Percentiles rank a stretch among this genome's conserved stretches.
Conservation (phyloP, 2,888 invertebrate species). For the Trichogramma dendrolimi region DNA sequence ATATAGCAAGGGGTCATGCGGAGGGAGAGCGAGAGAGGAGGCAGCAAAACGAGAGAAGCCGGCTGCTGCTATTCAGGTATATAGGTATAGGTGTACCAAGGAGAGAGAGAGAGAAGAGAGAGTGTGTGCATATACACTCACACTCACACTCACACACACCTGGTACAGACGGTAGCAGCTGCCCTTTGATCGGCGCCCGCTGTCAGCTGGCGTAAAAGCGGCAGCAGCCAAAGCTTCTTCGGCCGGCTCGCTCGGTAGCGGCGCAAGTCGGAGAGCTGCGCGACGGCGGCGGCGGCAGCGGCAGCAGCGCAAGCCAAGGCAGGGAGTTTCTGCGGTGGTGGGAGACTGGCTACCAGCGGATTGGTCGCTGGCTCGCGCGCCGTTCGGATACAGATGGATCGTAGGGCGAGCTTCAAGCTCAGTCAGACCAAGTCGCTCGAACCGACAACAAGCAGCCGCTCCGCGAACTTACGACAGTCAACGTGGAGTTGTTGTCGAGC, state of each 20-base stretch:
- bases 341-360: slow-evolving; percentile 26
- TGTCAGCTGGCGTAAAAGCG: slow-evolving; percentile 21
- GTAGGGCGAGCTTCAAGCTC: not conserved
- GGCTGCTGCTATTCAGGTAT: not conserved
- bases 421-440: not conserved
- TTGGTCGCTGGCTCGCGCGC: slow-evolving; percentile 50
- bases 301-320: not conserved
- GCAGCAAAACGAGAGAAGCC: not conserved
- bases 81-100: not conserved
- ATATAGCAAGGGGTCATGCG: no score
- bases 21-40: no score
- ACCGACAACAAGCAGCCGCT: not conserved
- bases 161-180: not conserved
- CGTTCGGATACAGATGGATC: slow-evolving; percentile 31
- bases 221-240: no score
- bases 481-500: not conserved
- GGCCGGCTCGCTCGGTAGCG: not conserved
- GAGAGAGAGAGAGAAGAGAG: not conserved
- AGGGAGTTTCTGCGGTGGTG: slow-evolving; percentile 15
- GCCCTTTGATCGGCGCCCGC: slow-evolving; percentile 1
- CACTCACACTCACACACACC: not conserved
- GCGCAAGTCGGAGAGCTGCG: not conserved
- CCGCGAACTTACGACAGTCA: slow-evolving; percentile 5
- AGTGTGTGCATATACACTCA: not conserved
- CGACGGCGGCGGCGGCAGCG: not conserved